Evolutionary conservation across 2,113 vertebrate species (phyloP).

Genomic region (Shinisaurus crocodilurus): DNA sequence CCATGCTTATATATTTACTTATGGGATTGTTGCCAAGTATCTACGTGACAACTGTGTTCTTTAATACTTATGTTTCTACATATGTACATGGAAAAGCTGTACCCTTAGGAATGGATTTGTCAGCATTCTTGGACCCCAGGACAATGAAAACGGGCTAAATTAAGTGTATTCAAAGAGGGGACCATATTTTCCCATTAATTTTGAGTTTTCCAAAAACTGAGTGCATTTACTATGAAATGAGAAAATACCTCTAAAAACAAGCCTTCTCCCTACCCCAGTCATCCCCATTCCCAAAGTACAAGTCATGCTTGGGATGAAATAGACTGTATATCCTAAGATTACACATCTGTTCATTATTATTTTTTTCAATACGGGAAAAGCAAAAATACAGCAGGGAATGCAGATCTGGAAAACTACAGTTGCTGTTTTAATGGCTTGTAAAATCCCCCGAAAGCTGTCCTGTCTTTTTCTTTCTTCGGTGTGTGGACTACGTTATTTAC

Average conservation of each 20-base stretch:
- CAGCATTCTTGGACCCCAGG: constrained; percentile 14
- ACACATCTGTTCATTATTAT: constrained; percentile 36
- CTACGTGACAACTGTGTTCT: constrained; percentile 19
- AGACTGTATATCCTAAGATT: constrained; percentile 51
- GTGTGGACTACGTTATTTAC: neutral
- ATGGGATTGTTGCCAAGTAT: constrained; percentile 19
- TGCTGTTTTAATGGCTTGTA: neutral
- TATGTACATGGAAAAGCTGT: constrained; percentile 33
- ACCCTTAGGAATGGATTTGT: constrained; percentile 27
- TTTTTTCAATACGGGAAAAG: constrained; percentile 39
- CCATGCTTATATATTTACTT: constrained; percentile 42
- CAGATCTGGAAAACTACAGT: neutral
- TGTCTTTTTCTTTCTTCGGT: neutral
- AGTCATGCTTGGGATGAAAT: constrained; percentile 47
- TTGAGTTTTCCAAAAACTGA: constrained; percentile 4
- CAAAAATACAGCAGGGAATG: constrained; percentile 41
- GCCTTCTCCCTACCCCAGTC: constrained; percentile 16
- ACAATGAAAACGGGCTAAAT: constrained; percentile 32
- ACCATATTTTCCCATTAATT: constrained; percentile 33
- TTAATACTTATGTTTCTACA: neutral
- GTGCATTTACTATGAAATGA: constrained; percentile 38
- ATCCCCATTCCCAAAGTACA: constrained; percentile 25
- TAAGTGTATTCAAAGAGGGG: constrained; percentile 28
- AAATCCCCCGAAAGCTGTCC: neutral
- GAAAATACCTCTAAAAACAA: constrained; percentile 31